Conservation (phyloP, 23 tunicate species). For the Trididemnum miniatum region DNA sequence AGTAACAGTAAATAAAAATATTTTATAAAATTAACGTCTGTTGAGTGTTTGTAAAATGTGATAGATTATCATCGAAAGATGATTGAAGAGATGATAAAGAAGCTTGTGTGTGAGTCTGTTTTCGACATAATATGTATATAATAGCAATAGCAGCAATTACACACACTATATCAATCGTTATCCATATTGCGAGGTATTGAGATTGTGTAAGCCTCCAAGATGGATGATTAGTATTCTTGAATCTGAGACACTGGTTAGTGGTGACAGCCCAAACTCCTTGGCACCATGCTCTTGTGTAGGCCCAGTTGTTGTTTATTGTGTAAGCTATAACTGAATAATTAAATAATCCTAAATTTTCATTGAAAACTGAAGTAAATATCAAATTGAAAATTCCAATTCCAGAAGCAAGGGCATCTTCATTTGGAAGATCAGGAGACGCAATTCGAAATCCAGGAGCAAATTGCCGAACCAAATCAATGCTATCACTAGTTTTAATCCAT, state of each 20-base stretch:
- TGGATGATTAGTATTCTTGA: neutral
- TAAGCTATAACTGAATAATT: slow-evolving; percentile 37
- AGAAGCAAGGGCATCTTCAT: neutral
- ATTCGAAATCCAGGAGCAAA: slow-evolving; percentile 61
- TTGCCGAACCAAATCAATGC: slow-evolving; percentile 8
- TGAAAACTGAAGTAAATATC: slow-evolving; percentile 9
- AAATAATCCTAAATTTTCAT: neutral
- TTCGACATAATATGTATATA: neutral
- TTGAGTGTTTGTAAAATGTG: too few species aligned
- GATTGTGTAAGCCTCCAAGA: slow-evolving; percentile 1
- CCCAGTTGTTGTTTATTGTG: slow-evolving; percentile 45
- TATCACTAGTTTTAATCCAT: slow-evolving; percentile 38
- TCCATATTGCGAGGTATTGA: slow-evolving; percentile 29
- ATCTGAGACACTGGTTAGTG: slow-evolving; percentile 12
- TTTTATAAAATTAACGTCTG: too few species aligned
- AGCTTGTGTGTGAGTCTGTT: too few species aligned
- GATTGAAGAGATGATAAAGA: too few species aligned
- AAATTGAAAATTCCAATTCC: slow-evolving; percentile 42
- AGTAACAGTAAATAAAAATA: too few species aligned
- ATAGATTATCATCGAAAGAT: too few species aligned
- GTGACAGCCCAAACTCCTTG: slow-evolving; percentile 67
- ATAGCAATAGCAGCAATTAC: neutral
- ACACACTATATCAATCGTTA: neutral
- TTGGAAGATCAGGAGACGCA: slow-evolving; percentile 26
- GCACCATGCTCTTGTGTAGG: slow-evolving; percentile 49